Base-by-base conservation (phyloP, 2,113 vertebrate genomes). In the Passerina amoena region DNA sequence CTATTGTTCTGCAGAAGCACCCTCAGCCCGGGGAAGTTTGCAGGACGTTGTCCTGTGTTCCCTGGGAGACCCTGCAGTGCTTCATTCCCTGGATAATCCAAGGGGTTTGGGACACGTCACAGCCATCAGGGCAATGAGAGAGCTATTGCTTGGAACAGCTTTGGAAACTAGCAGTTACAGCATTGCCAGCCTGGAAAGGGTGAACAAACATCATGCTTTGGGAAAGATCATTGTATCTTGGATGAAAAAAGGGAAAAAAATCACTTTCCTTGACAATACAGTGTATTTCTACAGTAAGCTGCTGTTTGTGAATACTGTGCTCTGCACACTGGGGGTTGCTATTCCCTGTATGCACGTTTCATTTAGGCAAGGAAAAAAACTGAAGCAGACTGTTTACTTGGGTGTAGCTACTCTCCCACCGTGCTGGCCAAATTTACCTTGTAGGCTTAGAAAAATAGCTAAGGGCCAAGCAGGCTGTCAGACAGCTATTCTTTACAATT, bases 1-100 rank as follows among this genome's bases (percentile, higher is more conserved):
- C 93, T 63, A 42, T 97, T 96, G 95, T 95, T 90, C 88, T 79
- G 57, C 61, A 66, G 69, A 51, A 86, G 86, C 35, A 96, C 83
- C 45, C 78, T 81, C 88, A 69, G 63, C 66, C 66, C 1, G 0
- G 56, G n/a, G 23, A 78, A 64, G 42, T 76, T 79, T 61, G 40
- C 40, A 68, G 76, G 93, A 68, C 0, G 3, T 35, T n/a, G 27
- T 3, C 8, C 57, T n/a, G 40, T 53, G 90, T 79, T 96, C 84
- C 94, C 87, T 7, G 6, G 72, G 80, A 90, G 83, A 88, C 47
- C 27, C 21, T 37, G 33, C 31, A 72, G 65, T 60, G 66, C 64
- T 92, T 47, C 73, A 48, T 82, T 63, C 54, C 47, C 51, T 80
- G 80, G 63, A 53, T 70, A 82, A 77, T 72, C 44, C 3, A 0